Evolutionary conservation across 2,888 invertebrate genomes (phyloP), one percentile per base, ranked within the genome.

Genomic region (Polyommatus icarus): DNA sequence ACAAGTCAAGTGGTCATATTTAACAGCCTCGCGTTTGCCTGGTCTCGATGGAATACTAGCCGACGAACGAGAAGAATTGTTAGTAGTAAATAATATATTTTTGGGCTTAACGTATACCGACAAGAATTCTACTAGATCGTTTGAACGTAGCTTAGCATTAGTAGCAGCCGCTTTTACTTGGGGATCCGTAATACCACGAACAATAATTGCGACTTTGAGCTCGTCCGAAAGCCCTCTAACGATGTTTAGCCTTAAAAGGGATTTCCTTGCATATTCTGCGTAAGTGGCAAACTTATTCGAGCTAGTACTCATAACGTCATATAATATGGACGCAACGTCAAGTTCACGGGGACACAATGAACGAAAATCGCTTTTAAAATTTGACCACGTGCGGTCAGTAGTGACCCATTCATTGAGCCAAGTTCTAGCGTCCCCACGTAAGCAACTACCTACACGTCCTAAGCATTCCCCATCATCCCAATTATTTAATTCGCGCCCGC

Each of bases 371-470:
- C 1, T 29, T 61, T 81, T 82, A 78, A 84, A 83, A 77, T 80
- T 84, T 8, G 78, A 76, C 84, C 83, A 84, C 0, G 79, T 71
- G 0, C 82, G 79, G 20, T 83, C 84, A 76, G 77, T 80, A 0
- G 81, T 79, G 0, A 81, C 81, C 83, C 83, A 83, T n/a, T 84
- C 82, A 24, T 77, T 77, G 1, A 85, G 76, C 83, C 84, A 85
- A 0, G 77, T 54, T 18, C 76, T 77, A 18, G 82, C 83, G 15
- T 82, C 82, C 3, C 83, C 82, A 40, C 80, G 80, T 5, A 82
- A 54, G 57, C 81, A 82, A 72, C 32, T 29, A 0, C 76, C 80
- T 1, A 82, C 79, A 7, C 82, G 82, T 12, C 81, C 80, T 8
- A 82, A 36, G 6, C 36, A 36, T 36, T 36, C 36, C 36, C 36